phyloP scores from a whole-genome alignment of 2,888 invertebrate genomes.

The Drosophila mimica region DNA sequence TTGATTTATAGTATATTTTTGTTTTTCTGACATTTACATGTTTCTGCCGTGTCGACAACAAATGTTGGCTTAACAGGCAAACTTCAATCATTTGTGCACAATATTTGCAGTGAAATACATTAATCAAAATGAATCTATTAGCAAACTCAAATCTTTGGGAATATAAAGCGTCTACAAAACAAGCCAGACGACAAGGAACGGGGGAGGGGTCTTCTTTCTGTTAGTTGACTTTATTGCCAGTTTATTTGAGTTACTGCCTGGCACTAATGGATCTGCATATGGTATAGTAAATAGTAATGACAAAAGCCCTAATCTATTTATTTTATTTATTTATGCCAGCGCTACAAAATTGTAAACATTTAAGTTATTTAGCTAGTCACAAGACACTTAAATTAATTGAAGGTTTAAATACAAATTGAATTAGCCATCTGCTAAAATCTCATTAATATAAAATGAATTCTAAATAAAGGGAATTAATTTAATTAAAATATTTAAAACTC shows the following conservation, averaged over 20 bases:
- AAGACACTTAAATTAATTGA: background rate
- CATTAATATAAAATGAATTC: background rate
- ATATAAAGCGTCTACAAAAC: conserved; percentile 35
- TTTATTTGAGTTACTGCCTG: conserved; percentile 5
- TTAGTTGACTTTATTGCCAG: background rate
- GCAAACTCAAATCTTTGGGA: conserved; percentile 29
- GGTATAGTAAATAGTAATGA: background rate
- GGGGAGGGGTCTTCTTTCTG: background rate
- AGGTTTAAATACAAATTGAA: background rate
- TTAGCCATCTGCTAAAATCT: background rate
- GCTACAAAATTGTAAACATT: background rate
- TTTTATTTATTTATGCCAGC: background rate
- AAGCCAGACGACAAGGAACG: conserved; percentile 41
- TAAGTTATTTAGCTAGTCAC: background rate
- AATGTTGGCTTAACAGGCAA: conserved; percentile 55
- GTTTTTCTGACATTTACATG: conserved; percentile 42
- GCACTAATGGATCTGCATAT: conserved; percentile 13
- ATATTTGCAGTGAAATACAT: conserved; percentile 45
- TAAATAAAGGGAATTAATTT: background rate
- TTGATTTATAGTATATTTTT: conserved; percentile 48
- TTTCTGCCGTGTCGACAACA: conserved; percentile 51
- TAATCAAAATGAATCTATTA: conserved; percentile 70
- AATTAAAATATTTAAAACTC: background rate
- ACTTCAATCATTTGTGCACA: conserved; percentile 60
- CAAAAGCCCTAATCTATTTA: background rate